Conservation (phyloP, 35 echinoderm and acorn worm species). For the Patiria miniata region DNA sequence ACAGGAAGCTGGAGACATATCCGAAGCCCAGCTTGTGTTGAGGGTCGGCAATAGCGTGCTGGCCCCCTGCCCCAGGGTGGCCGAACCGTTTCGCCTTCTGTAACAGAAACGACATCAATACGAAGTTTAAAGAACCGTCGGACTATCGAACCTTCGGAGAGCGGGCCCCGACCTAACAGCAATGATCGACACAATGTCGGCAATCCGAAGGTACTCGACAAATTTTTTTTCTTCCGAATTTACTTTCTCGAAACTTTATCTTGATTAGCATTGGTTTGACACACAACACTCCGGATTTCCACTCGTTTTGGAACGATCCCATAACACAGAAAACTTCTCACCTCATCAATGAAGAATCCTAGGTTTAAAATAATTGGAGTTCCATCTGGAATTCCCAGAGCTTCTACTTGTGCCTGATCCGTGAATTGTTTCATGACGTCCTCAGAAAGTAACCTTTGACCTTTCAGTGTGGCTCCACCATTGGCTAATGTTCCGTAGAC, state of each 20-base stretch:
- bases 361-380: not conserved
- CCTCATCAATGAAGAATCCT: not conserved
- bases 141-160: too few relatives aligned
- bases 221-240: too few relatives aligned
- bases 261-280: too few relatives aligned
- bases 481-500: constrained; percentile 69
- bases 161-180: too few relatives aligned
- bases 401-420: not conserved
- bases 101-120: not conserved
- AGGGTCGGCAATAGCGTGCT: not conserved
- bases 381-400: not conserved
- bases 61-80: constrained; percentile 12
- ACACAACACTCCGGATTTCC: not conserved
- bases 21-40: not conserved
- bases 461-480: constrained; percentile 19
- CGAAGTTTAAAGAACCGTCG: too few relatives aligned
- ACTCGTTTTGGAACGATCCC: not conserved
- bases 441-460: not conserved
- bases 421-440: not conserved
- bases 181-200: too few relatives aligned
- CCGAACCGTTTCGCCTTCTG: not conserved
- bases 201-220: too few relatives aligned
- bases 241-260: too few relatives aligned
- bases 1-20: not conserved
- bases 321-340: not conserved